A percentile compares a stretch with the other conserved stretches of the same genome.
These are phyloP conservation scores for Menura novaehollandiae DNA, from an alignment of 2,113 vertebrate species.

Conservation along the genomic window DNA sequence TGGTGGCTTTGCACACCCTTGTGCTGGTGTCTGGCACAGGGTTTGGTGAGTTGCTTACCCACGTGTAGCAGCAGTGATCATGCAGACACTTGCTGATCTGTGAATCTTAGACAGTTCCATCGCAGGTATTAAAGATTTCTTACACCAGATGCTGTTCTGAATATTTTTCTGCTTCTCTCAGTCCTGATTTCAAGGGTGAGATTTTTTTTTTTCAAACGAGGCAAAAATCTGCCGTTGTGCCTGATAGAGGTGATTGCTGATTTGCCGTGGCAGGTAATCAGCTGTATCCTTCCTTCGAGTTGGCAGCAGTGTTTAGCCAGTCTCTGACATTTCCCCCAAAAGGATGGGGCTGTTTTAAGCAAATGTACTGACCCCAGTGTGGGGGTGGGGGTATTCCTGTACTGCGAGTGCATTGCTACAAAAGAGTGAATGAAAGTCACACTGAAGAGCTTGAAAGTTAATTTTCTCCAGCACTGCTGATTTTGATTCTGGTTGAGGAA, in stretches of 20 bases:
- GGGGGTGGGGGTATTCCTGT: neutral
- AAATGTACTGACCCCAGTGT: neutral
- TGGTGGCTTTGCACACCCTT: neutral
- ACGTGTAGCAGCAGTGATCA: neutral
- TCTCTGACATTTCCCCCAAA: neutral
- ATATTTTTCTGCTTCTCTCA: neutral
- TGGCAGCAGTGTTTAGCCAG: neutral
- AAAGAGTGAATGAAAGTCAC: neutral
- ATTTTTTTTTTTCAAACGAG: neutral
- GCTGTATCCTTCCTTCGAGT: neutral
- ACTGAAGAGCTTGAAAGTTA: neutral
- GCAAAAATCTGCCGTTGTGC: neutral
- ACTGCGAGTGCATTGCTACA: accelerated
- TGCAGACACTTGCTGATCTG: neutral
- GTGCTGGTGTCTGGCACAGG: neutral
- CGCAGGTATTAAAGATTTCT: neutral
- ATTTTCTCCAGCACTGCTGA: neutral
- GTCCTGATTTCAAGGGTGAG: neutral
- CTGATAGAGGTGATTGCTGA: neutral
- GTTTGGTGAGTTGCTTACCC: neutral
- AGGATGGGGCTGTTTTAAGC: neutral
- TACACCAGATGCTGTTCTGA: neutral
- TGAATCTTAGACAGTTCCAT: neutral
- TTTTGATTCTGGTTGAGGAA: neutral
- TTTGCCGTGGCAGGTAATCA: neutral